Conservation (phyloP, 2,888 invertebrate genomes). For the Rambutsinella grinnellia region DNA sequence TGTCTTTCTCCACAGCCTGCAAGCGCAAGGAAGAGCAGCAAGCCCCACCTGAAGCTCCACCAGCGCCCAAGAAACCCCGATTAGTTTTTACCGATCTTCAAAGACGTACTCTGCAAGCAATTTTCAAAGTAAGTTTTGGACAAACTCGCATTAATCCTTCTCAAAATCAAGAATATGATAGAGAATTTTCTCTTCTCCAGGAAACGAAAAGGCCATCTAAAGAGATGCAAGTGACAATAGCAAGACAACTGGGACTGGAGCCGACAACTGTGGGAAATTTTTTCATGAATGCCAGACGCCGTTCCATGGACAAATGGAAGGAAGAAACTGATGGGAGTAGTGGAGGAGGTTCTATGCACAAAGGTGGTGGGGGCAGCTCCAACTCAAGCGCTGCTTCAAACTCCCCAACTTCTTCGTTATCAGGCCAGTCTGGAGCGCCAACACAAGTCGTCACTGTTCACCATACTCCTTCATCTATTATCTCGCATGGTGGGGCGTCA, state of each 20-base stretch:
- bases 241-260: slow-evolving; percentile 94
- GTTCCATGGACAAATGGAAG: slow-evolving; percentile 98
- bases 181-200: slow-evolving; percentile 70
- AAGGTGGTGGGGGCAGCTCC: slow-evolving; percentile 43
- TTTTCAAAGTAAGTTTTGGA: slow-evolving; percentile 88
- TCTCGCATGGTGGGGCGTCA: slow-evolving; percentile 24
- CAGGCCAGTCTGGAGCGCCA: slow-evolving; percentile 50
- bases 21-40: slow-evolving; percentile 94
- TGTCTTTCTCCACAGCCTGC: slow-evolving; percentile 77
- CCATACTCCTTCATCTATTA: slow-evolving; percentile 51
- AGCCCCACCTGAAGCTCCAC: slow-evolving; percentile 78
- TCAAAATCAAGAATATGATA: slow-evolving; percentile 1
- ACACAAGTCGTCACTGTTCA: slow-evolving; percentile 64
- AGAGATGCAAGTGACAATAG: slow-evolving; percentile 99
- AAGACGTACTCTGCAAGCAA: slow-evolving; percentile 99
- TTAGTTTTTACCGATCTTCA: slow-evolving; percentile 99
- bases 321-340: slow-evolving; percentile 77
- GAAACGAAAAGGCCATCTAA: slow-evolving; percentile 99
- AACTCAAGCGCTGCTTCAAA: slow-evolving; percentile 54
- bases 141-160: neutral
- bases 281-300: slow-evolving; percentile 99
- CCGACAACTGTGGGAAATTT: slow-evolving; percentile 99
- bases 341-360: slow-evolving; percentile 43
- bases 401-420: slow-evolving; percentile 47
- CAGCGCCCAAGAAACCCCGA: slow-evolving; percentile 98